phyloP scores from a whole-genome alignment of 1,140 invertebrate genomes.

The Zaprionus ghesquierei region DNA sequence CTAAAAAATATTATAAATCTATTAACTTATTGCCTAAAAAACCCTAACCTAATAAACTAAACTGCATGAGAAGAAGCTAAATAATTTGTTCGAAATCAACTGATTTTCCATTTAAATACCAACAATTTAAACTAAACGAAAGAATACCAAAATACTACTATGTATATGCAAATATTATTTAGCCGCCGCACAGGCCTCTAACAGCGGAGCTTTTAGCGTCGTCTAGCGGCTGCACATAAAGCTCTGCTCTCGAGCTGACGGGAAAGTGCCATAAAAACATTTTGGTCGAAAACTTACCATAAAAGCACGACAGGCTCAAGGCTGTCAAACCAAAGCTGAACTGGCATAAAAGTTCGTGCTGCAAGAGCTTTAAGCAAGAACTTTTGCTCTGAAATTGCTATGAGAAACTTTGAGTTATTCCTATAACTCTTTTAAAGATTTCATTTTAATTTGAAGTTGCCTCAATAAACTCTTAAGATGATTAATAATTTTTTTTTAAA shows the following conservation, averaged over 20 bases:
- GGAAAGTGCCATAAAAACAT: slow-evolving; percentile 5
- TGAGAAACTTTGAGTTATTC: too few relatives aligned
- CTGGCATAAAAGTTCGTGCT: neutral
- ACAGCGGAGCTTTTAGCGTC: slow-evolving; percentile 54
- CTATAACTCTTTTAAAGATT: too few relatives aligned
- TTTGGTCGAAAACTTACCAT: slow-evolving; percentile 6
- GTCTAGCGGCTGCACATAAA: slow-evolving; percentile 59
- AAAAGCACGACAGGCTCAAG: neutral
- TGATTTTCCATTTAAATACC: slow-evolving; percentile 9
- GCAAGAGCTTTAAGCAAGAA: neutral
- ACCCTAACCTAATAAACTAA: neutral
- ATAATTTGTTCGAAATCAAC: slow-evolving; percentile 18
- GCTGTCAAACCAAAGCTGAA: neutral
- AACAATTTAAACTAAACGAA: slow-evolving; percentile 2
- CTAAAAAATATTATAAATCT: slow-evolving; percentile 10
- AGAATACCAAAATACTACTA: slow-evolving; percentile 3
- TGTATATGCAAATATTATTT: slow-evolving; percentile 26
- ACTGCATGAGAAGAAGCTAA: slow-evolving; percentile 24
- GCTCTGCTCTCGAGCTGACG: slow-evolving; percentile 31
- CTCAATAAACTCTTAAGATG: too few relatives aligned
- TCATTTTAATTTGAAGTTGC: too few relatives aligned
- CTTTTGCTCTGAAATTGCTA: too few relatives aligned
- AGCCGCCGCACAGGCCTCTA: slow-evolving; percentile 17
- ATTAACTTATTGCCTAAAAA: slow-evolving; percentile 17
- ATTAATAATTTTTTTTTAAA: too few relatives aligned